Base-by-base conservation (phyloP, 2,113 vertebrate genomes). In the Mustela lutreola region DNA sequence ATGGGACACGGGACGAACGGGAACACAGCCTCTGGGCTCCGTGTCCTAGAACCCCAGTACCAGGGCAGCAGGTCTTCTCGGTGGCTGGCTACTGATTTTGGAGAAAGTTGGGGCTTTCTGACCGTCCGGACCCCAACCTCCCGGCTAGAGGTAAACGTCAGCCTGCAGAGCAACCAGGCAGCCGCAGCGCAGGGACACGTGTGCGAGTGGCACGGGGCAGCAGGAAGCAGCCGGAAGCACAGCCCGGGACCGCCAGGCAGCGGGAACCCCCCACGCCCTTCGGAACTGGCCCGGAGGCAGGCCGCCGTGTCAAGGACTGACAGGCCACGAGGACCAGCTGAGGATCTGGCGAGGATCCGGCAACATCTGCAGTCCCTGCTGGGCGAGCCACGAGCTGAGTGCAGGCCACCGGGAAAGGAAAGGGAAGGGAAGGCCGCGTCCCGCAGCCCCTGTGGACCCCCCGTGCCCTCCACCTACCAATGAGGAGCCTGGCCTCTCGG, bases 291-390 rank as follows among this genome's bases (percentile, higher is more conserved):
- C 28, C 2, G 80, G 39, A 83, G 2, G 15, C 22, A 31, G 76
- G 45, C 36, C 3, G 10, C 5, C 0, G 3, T 26, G 63, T 16
- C 3, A 1, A 50, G 67, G 39, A 31, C 45, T 15, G 33, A 45
- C 24, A 0, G 4, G 4, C 7, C 0, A 22, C 53, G 4, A 31
- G 73, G 67, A 71, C 0, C 12, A 10, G 15, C 62, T 5, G 0
- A 39, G 42, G 19, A 22, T 5, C 11, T 22, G 0, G 36, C 28
- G 5, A 58, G 42, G 42, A 42, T 42, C 42, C 42, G 42, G 28
- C n/a, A 4, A 12, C 0, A 22, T n/a, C 26, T 15, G 21, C 2
- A 33, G 63, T 33, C 2, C 12, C 31, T 2, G n/a, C 42, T n/a
- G 7, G 1, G 7, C 19, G 36, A 1, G 4, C 5, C 2, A 1